Percentiles rank a stretch among this genome's conserved stretches.
Evolutionary conservation across 2,888 invertebrate genomes (phyloP).

Genomic region (Diarsia brunnea): DNA sequence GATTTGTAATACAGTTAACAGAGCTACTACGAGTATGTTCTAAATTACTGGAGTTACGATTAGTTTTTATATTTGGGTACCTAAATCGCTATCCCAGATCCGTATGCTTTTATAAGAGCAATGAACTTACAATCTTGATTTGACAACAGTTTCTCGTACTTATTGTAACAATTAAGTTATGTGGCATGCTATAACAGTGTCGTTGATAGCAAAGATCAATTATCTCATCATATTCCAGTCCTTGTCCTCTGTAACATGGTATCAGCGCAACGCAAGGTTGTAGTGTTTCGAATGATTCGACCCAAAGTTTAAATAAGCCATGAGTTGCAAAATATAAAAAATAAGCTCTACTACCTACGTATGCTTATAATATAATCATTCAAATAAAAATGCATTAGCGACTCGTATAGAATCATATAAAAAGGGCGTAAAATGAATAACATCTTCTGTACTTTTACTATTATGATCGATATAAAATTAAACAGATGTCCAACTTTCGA

Average conservation of each 20-base stretch:
- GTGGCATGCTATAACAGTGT: no score
- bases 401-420: slow-evolving; percentile 3
- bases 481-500: slow-evolving; percentile 59
- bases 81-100: not conserved
- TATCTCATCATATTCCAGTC: not conserved
- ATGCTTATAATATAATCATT: not conserved
- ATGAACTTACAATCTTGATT: not conserved
- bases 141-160: not conserved
- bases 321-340: no score
- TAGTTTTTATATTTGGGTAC: not conserved
- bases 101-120: slow-evolving; percentile 5
- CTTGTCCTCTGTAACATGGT: not conserved
- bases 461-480: slow-evolving; percentile 33
- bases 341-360: not conserved
- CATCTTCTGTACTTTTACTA: not conserved
- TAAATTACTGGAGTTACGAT: slow-evolving; percentile 2
- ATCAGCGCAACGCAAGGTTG: not conserved
- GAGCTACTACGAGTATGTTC: not conserved
- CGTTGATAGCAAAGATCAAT: not conserved
- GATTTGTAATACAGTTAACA: slow-evolving; percentile 16
- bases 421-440: slow-evolving; percentile 25
- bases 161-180: no score
- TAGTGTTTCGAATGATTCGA: not conserved
- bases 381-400: slow-evolving; percentile 6
- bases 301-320: not conserved